A percentile compares a stretch with the other conserved stretches of the same genome.
Conservation (phyloP, 1,140 invertebrate genomes). For the Drosophila watanabei region DNA sequence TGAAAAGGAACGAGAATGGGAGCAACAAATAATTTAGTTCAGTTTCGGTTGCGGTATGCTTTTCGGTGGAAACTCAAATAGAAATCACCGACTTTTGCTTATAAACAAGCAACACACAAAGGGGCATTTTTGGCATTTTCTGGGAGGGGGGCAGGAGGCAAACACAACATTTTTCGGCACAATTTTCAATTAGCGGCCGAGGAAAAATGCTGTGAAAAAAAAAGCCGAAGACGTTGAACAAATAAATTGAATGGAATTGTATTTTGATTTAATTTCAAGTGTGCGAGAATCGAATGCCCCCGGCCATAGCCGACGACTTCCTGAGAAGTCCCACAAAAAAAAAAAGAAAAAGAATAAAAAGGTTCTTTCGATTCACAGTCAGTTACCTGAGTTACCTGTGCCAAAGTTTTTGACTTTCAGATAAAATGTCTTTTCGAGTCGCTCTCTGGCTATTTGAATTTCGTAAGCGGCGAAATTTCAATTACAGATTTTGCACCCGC, state of each 20-base stretch:
- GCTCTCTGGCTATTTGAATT: conserved; percentile 37
- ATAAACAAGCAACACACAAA: conserved; percentile 50
- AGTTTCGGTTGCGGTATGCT: not conserved
- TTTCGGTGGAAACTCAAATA: conserved; percentile 38
- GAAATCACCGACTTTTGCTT: conserved; percentile 48
- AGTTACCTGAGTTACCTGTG: conserved; percentile 59
- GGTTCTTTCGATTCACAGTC: conserved; percentile 14
- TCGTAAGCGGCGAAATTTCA: conserved; percentile 68
- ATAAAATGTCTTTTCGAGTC: conserved; percentile 45
- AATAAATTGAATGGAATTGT: conserved; percentile 74
- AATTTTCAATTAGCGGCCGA: conserved; percentile 73
- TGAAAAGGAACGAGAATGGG: conserved; percentile 45
- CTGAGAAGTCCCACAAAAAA: conserved; percentile 6
- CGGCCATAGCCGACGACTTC: conserved; percentile 4
- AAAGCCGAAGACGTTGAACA: conserved; percentile 53
- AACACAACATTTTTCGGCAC: conserved; percentile 67
- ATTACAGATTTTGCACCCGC: conserved; percentile 76
- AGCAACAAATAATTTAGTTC: conserved; percentile 27
- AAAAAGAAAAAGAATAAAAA: conserved; percentile 24
- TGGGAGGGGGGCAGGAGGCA: conserved; percentile 2
- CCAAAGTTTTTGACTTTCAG: conserved; percentile 64
- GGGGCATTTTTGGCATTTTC: conserved; percentile 18
- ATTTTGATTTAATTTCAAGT: conserved; percentile 74
- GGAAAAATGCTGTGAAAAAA: conserved; percentile 18
- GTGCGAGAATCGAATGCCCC: conserved; percentile 37